Evolutionary conservation across 2,888 invertebrate species (phyloP).

Genomic region (Xylota sylvarum): DNA sequence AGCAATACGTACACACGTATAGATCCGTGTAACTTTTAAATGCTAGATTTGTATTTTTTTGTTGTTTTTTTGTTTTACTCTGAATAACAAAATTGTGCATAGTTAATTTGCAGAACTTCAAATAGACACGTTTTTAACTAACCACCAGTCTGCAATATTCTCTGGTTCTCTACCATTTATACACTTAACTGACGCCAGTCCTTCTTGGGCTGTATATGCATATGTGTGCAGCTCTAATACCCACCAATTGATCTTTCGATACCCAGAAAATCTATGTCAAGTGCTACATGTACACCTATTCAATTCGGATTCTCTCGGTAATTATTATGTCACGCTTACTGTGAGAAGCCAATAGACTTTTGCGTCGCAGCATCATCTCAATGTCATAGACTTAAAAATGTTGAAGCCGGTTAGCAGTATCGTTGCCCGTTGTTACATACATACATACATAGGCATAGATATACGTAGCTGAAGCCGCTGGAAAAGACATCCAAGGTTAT

Average conservation of each 20-base stretch:
- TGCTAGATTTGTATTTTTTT: neutral
- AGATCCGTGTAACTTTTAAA: no score
- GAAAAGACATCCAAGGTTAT: slow-evolving; percentile 53
- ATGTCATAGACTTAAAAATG: slow-evolving; percentile 61
- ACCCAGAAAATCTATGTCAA: slow-evolving; percentile 59
- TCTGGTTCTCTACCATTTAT: neutral
- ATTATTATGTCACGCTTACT: slow-evolving; percentile 69
- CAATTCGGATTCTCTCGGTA: slow-evolving; percentile 62
- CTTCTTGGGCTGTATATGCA: slow-evolving; percentile 8
- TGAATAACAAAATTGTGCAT: neutral
- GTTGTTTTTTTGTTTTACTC: neutral
- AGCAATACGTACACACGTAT: no score
- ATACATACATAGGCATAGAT: slow-evolving; percentile 8
- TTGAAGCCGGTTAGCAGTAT: slow-evolving; percentile 51
- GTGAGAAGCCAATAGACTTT: slow-evolving; percentile 64
- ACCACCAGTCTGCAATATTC: neutral
- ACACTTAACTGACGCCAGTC: neutral
- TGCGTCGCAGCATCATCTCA: slow-evolving; percentile 47
- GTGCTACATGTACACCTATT: slow-evolving; percentile 61
- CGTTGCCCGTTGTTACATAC: neutral
- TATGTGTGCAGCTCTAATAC: slow-evolving; percentile 10
- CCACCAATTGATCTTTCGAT: slow-evolving; percentile 47
- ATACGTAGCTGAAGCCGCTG: slow-evolving; percentile 19
- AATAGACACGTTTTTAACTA: neutral
- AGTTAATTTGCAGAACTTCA: neutral